Conservation (phyloP, 2,113 vertebrate genomes). For the Falco punctatus region DNA sequence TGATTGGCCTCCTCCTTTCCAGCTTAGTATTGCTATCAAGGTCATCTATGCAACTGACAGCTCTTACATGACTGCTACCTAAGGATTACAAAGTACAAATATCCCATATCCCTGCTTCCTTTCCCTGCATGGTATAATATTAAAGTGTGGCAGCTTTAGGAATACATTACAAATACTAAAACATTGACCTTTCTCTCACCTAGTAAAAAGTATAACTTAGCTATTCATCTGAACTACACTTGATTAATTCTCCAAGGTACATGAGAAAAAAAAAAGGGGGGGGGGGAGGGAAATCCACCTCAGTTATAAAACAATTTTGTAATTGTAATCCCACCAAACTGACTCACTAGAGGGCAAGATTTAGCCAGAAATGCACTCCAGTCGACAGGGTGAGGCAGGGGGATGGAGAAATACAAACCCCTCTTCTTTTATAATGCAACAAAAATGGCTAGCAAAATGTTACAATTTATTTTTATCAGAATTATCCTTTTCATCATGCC, state of each 20-base stretch:
- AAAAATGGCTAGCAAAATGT: constrained; percentile 40
- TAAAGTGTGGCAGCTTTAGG: neutral
- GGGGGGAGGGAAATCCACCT: accelerated
- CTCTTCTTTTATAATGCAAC: neutral
- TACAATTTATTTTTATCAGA: constrained; percentile 44
- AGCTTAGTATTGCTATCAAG: neutral
- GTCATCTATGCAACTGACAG: neutral
- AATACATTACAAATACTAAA: neutral
- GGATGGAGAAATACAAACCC: neutral
- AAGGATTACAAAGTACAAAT: neutral
- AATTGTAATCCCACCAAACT: neutral
- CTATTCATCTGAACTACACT: neutral
- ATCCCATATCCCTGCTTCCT: neutral
- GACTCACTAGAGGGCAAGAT: constrained; percentile 75
- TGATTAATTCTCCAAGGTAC: neutral
- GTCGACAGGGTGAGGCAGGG: neutral
- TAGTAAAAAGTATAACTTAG: neutral
- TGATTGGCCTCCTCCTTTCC: neutral
- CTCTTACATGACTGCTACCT: neutral
- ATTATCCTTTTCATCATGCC: constrained; percentile 45
- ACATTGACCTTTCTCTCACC: neutral
- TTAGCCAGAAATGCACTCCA: constrained; percentile 63
- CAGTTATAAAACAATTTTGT: accelerated
- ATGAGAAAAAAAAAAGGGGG: accelerated
- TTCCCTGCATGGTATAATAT: neutral